phyloP scores from a whole-genome alignment of 2,888 invertebrate genomes.

The Andrena trimmerana region DNA sequence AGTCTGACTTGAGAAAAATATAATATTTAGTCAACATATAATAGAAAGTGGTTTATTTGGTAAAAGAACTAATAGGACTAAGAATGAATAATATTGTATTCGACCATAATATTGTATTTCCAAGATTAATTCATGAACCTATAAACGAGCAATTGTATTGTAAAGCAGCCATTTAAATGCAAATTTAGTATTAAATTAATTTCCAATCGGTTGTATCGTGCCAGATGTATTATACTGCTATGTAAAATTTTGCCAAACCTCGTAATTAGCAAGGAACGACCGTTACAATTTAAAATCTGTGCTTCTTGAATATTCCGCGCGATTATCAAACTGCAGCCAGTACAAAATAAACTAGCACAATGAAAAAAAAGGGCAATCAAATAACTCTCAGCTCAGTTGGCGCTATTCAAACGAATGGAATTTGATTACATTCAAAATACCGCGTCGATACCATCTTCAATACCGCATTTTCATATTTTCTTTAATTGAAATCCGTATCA shows the following conservation, averaged over 20 bases:
- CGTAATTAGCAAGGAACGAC: not conserved
- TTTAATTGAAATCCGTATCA: constrained; percentile 21
- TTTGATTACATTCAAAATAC: constrained; percentile 25
- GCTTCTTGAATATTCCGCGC: not conserved
- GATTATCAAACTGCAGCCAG: not conserved
- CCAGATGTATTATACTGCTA: too few species aligned
- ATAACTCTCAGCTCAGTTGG: not conserved
- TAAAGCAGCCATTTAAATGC: not conserved
- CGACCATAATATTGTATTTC: too few species aligned
- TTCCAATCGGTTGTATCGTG: too few species aligned
- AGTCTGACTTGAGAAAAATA: too few species aligned
- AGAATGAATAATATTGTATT: too few species aligned
- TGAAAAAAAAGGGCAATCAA: not conserved
- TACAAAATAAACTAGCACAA: not conserved
- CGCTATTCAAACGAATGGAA: not conserved
- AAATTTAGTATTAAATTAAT: not conserved
- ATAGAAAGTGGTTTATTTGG: too few species aligned
- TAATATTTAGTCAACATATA: too few species aligned
- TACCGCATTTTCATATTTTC: constrained; percentile 13
- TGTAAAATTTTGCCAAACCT: not conserved
- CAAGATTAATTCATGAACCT: not conserved
- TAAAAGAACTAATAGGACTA: too few species aligned
- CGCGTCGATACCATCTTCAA: not conserved
- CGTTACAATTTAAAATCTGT: not conserved
- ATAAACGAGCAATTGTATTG: not conserved